Evolutionary conservation across 2,113 vertebrate genomes (phyloP), one percentile per base, ranked within the genome.

Genomic region (Mustelus asterias): DNA sequence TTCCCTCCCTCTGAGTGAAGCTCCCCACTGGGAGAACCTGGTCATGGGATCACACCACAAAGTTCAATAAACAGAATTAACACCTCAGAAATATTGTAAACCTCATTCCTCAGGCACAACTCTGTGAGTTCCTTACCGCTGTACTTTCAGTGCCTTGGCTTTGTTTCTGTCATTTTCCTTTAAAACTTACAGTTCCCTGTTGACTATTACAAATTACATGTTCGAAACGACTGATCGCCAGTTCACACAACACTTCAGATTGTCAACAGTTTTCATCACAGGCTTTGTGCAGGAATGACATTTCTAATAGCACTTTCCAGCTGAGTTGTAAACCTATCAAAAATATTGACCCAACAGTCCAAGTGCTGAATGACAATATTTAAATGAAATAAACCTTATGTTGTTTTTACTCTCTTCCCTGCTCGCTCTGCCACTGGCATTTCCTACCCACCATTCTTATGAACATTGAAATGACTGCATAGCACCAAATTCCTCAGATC

Each of bases 191-290:
- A 89, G 86, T 54, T 88, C 26, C 24, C 24, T 29, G 24, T 58
- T 89, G 86, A 89, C 86, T 54, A 48, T 89, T 89, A 89, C 48
- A 89, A 54, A 89, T 89, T 89, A 89, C 48, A 29, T 58, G 48
- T 89, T 89, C 22, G 26, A 89, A 89, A 29, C 24, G 29, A 48
- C 24, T 54, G 86, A 89, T 89, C 10, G 7, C 44, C 48, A 48
- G 7, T 58, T 89, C 24, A 26, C 48, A 89, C 2, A 54, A 89
- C 83, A 86, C 83, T 86, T 86, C 83, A 86, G 83, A 22, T 44
- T 86, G 83, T 86, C 83, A 86, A 86, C 86, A 89, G 22, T 58
- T 58, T 89, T 54, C 86, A 89, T 29, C 20, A 9, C 24, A 58
- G 48, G 2, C 48, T 89, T 48, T 48, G 86, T 89, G 48, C 44